Percentiles rank a stretch among this genome's conserved stretches.
Conservation (phyloP, 2,113 vertebrate genomes). For the Entelurus aequoreus region DNA sequence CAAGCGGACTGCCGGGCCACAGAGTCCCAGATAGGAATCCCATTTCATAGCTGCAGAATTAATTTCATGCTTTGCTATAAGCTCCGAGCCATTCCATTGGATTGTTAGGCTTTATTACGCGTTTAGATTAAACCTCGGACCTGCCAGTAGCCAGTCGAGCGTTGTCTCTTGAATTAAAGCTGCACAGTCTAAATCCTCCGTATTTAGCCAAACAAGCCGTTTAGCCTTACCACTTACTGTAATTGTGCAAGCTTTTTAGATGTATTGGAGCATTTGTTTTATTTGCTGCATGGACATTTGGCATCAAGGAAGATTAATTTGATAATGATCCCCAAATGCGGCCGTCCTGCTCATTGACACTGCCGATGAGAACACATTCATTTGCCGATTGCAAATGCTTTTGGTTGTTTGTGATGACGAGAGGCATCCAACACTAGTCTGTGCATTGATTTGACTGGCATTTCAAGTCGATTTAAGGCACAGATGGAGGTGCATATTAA, state of each 20-base stretch:
- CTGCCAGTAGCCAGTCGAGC: slow-evolving; percentile 58
- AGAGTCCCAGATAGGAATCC: slow-evolving; percentile 67
- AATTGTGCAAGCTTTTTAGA: slow-evolving; percentile 62
- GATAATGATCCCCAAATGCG: slow-evolving; percentile 56
- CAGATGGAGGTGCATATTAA: too few relatives aligned
- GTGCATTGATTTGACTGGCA: not conserved
- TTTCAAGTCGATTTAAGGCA: slow-evolving; percentile 3
- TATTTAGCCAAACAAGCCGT: slow-evolving; percentile 69
- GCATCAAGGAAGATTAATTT: slow-evolving; percentile 58
- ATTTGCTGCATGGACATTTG: slow-evolving; percentile 51
- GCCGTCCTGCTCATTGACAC: slow-evolving; percentile 45
- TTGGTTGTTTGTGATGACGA: slow-evolving; percentile 21
- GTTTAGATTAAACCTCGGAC: slow-evolving; percentile 68
- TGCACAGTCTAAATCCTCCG: slow-evolving; percentile 64
- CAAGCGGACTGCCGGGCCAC: slow-evolving; percentile 35
- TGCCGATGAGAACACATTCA: slow-evolving; percentile 38
- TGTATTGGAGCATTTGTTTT: slow-evolving; percentile 59
- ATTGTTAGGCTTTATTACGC: slow-evolving; percentile 69
- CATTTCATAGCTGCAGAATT: slow-evolving; percentile 70
- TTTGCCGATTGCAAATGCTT: slow-evolving; percentile 26
- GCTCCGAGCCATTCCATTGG: slow-evolving; percentile 53
- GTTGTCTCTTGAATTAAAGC: slow-evolving; percentile 67
- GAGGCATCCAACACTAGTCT: slow-evolving; percentile 5
- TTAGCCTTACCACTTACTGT: slow-evolving; percentile 57
- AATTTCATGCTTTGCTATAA: slow-evolving; percentile 65